A percentile compares a stretch with the other conserved stretches of the same genome.
These are phyloP conservation scores for Scrobipalpa costella DNA, from an alignment of 2,888 invertebrate genomes.

Conservation along the genomic window DNA sequence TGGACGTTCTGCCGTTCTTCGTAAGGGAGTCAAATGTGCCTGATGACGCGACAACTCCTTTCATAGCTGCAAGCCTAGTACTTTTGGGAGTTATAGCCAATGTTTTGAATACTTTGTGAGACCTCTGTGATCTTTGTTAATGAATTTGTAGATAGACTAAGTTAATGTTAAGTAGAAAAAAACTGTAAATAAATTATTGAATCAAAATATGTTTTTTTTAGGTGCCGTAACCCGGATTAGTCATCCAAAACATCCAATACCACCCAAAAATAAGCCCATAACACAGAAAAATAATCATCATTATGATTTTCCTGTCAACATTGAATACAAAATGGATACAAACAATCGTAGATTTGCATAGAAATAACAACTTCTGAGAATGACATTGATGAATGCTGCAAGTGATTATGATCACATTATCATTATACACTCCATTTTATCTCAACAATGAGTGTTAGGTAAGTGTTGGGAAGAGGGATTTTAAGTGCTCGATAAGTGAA, in stretches of 20 bases:
- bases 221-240: too few relatives aligned
- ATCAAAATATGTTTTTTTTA: not conserved
- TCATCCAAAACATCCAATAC: too few relatives aligned
- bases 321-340: not conserved
- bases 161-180: not conserved
- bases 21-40: constrained; percentile 45
- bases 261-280: too few relatives aligned
- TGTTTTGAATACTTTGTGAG: constrained; percentile 22
- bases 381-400: constrained; percentile 6
- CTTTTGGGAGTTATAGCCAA: constrained; percentile 46
- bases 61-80: constrained; percentile 44
- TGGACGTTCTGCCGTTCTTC: constrained; percentile 87
- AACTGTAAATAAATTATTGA: too few relatives aligned
- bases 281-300: too few relatives aligned
- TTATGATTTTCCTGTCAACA: not conserved
- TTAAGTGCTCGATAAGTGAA: not conserved
- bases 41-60: constrained; percentile 39
- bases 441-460: not conserved
- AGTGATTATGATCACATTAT: not conserved
- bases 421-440: not conserved
- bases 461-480: not conserved
- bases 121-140: constrained; percentile 5
- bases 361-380: constrained; percentile 4
- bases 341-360: not conserved
- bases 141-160: not conserved